Percentiles rank a stretch among this genome's conserved stretches.
These are phyloP conservation scores for Reinhardtius hippoglossoides DNA, from an alignment of 2,113 vertebrate species.

Conservation along the genomic window DNA sequence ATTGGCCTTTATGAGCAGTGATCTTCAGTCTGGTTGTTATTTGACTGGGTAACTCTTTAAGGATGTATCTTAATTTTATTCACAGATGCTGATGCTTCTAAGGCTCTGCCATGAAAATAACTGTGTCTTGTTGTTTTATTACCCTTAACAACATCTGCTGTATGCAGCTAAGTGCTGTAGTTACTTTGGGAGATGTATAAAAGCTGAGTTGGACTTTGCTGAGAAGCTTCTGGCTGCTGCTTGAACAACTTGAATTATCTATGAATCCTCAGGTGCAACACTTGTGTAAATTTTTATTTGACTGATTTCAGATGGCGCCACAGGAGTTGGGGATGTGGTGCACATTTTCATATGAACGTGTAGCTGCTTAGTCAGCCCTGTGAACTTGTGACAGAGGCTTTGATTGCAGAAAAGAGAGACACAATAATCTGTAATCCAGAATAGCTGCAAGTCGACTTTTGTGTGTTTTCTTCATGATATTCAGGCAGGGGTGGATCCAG, in stretches of 20 bases:
- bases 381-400: no score
- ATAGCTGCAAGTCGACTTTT: no score
- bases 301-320: neutral
- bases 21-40: neutral
- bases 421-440: no score
- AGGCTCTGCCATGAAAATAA: neutral
- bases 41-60: neutral
- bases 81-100: neutral
- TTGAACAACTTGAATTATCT: neutral
- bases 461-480: no score
- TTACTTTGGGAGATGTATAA: neutral
- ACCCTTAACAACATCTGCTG: no score
- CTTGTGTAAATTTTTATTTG: slow-evolving; percentile 35
- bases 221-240: neutral
- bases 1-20: neutral
- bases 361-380: no score
- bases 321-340: slow-evolving; percentile 3
- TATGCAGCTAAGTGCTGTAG: no score
- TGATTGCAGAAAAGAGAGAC: no score
- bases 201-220: neutral
- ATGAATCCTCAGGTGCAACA: slow-evolving; percentile 9
- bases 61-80: neutral
- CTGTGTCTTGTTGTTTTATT: neutral
- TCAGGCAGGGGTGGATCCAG: no score
- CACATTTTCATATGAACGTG: no score